Conservation (phyloP, 2,888 invertebrate species). For the Nysson spinosus region DNA sequence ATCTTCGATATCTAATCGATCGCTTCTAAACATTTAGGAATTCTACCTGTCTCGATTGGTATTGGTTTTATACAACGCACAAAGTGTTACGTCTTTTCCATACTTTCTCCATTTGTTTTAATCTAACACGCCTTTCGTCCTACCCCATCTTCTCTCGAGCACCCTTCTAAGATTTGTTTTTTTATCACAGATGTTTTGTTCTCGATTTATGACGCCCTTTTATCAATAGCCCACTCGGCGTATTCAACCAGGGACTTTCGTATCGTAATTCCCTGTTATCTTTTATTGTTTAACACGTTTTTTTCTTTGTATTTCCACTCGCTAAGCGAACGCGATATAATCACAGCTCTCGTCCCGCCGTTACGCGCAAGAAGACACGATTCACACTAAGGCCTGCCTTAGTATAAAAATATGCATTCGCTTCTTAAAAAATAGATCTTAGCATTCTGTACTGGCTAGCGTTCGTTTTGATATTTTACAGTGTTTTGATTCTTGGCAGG, state of each 20-base stretch:
- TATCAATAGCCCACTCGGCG: conserved; percentile 54
- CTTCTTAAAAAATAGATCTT: conserved; percentile 77
- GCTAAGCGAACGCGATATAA: conserved; percentile 56
- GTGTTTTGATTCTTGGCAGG: conserved; percentile 71
- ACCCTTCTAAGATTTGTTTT: conserved; percentile 64
- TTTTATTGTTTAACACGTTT: conserved; percentile 13
- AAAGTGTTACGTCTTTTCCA: conserved; percentile 12
- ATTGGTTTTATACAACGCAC: conserved; percentile 28
- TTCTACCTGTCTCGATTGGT: conserved; percentile 31
- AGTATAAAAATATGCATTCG: conserved; percentile 77
- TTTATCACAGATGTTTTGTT: conserved; percentile 71
- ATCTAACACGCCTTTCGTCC: conserved; percentile 20
- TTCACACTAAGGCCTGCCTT: conserved; percentile 76
- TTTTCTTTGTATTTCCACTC: conserved; percentile 17
- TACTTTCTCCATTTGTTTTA: neutral
- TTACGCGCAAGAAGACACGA: conserved; percentile 60
- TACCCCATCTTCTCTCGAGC: conserved; percentile 57
- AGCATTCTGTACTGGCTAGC: conserved; percentile 70
- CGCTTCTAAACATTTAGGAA: conserved; percentile 39
- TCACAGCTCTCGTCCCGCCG: conserved; percentile 59
- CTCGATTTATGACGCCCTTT: conserved; percentile 52
- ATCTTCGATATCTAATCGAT: conserved; percentile 45
- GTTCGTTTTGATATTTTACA: conserved; percentile 69
- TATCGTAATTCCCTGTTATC: conserved; percentile 20
- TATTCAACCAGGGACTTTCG: conserved; percentile 30